Conservation (phyloP, 2,113 vertebrate genomes). For the human region GRCh38 chr1:118092001-118092500, state of each 20-base stretch:
- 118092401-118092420: background rate
- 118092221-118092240: background rate
- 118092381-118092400: background rate
- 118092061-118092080: background rate
- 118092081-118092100: background rate
- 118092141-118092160: background rate
- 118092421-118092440: background rate
- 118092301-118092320: background rate
- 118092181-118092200: background rate
- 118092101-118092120: background rate
- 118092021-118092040: background rate
- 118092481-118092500: background rate
- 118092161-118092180: background rate
- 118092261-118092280: background rate
- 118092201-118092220: background rate
- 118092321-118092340: background rate
- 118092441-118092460: background rate
- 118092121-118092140: background rate
- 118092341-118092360: background rate
- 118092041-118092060: background rate
- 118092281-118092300: background rate
- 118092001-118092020: slow-evolving; percentile 64
- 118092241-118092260: background rate
- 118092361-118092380: background rate
- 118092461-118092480: too few relatives aligned